These are phyloP conservation scores for Drosophila neonasuta DNA, from an alignment of 2,888 invertebrate species.

Conservation along the genomic window DNA sequence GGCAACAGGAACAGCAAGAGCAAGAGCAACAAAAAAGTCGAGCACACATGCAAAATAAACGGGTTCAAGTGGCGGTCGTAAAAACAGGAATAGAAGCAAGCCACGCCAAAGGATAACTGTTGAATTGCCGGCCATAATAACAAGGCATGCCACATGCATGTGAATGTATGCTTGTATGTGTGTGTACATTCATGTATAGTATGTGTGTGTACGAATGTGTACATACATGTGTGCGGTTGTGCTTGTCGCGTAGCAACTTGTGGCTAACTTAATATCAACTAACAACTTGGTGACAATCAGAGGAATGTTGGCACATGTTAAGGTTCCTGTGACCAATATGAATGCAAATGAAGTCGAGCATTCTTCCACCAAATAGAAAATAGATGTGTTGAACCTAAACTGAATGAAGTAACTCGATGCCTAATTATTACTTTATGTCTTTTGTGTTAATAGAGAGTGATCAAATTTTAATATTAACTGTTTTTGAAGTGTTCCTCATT, in stretches of 20 bases:
- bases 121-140: conserved; percentile 73
- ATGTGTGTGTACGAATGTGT: conserved; percentile 15
- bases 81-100: conserved; percentile 59
- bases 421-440: too few relatives aligned
- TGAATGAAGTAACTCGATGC: too few relatives aligned
- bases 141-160: conserved; percentile 52
- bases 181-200: not conserved
- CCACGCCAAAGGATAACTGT: conserved; percentile 74
- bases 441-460: too few relatives aligned
- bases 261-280: conserved; percentile 71
- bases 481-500: too few relatives aligned
- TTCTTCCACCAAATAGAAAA: conserved; percentile 7
- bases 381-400: not conserved
- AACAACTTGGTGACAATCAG: conserved; percentile 63
- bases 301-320: conserved; percentile 55
- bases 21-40: conserved; percentile 31
- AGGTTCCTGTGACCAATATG: conserved; percentile 48
- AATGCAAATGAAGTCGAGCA: conserved; percentile 44
- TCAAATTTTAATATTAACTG: too few relatives aligned
- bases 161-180: conserved; percentile 14
- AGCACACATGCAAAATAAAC: conserved; percentile 72
- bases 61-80: conserved; percentile 74
- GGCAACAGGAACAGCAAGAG: too few relatives aligned
- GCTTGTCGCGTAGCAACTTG: conserved; percentile 72
- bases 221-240: conserved; percentile 36